These are phyloP conservation scores for Bemisia tabaci DNA, from an alignment of 1,140 invertebrate genomes.

Conservation along the genomic window DNA sequence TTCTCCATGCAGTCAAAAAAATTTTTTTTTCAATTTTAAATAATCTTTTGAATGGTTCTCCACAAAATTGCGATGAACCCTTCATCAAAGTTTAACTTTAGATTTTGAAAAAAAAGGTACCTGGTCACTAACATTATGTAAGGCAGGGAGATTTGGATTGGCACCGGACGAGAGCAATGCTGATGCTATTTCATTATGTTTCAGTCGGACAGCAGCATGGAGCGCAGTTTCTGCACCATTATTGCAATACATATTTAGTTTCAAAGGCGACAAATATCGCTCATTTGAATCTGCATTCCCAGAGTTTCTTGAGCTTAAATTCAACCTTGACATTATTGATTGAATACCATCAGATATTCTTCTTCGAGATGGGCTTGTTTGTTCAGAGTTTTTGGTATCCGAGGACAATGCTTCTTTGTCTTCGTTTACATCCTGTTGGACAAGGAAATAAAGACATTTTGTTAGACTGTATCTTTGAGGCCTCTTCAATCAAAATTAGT, in stretches of 20 bases:
- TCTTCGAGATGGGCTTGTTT: constrained; percentile 47
- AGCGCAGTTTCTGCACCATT: constrained; percentile 60
- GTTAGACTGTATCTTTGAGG: constrained; percentile 4
- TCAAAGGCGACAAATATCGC: constrained; percentile 47
- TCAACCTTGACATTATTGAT: constrained; percentile 69
- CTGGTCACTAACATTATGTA: background rate
- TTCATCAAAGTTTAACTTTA: too few species aligned
- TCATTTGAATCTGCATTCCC: constrained; percentile 33
- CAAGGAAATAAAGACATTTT: background rate
- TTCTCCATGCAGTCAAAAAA: too few species aligned
- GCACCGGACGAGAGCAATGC: constrained; percentile 58
- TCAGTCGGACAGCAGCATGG: constrained; percentile 61
- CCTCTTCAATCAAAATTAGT: too few species aligned
- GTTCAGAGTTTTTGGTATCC: constrained; percentile 25
- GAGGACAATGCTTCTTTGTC: constrained; percentile 22
- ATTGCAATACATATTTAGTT: constrained; percentile 61
- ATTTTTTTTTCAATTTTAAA: too few species aligned
- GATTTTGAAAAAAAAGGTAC: too few species aligned
- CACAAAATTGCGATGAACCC: too few species aligned
- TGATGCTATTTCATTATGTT: constrained; percentile 57
- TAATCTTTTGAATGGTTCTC: too few species aligned
- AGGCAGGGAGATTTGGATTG: constrained; percentile 43
- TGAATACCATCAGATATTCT: constrained; percentile 77
- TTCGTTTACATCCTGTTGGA: background rate
- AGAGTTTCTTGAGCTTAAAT: constrained; percentile 32